Percentiles rank a stretch among this genome's conserved stretches.
These are phyloP conservation scores for Ancistrus triradiatus DNA, from an alignment of 2,113 vertebrate genomes.

Conservation along the genomic window DNA sequence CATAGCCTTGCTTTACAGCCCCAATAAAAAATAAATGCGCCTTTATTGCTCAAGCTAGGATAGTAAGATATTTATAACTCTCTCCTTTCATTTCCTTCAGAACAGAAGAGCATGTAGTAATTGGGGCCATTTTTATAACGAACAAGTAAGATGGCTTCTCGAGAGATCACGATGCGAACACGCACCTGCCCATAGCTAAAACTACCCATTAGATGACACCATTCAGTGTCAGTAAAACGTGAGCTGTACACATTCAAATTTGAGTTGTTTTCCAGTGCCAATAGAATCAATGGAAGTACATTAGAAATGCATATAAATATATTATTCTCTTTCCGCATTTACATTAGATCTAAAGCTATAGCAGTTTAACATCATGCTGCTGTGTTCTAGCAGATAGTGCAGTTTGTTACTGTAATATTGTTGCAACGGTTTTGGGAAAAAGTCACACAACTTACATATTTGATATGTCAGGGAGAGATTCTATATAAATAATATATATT, in stretches of 20 bases:
- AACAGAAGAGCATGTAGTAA: constrained; percentile 28
- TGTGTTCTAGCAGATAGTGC: not conserved
- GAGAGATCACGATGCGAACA: not conserved
- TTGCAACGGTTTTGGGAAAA: too few relatives aligned
- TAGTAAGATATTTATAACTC: constrained; percentile 36
- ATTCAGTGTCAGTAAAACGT: too few relatives aligned
- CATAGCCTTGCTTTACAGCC: constrained; percentile 32
- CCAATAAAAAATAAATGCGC: constrained; percentile 42
- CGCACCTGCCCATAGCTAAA: constrained; percentile 15
- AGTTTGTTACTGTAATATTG: not conserved
- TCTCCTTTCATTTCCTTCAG: constrained; percentile 29
- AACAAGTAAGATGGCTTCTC: constrained; percentile 20
- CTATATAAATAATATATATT: too few relatives aligned
- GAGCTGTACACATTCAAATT: too few relatives aligned
- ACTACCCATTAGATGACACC: constrained; percentile 35
- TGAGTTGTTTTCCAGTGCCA: too few relatives aligned
- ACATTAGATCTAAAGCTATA: constrained; percentile 5
- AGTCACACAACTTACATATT: too few relatives aligned
- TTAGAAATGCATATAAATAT: too few relatives aligned
- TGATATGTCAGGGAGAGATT: too few relatives aligned
- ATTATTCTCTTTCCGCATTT: too few relatives aligned
- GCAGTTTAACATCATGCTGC: constrained; percentile 3
- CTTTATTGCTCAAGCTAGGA: constrained; percentile 33
- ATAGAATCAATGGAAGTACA: too few relatives aligned
- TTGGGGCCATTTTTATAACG: constrained; percentile 37